phyloP scores from a whole-genome alignment of 1,140 invertebrate species.

The Teleogryllus occipitalis region DNA sequence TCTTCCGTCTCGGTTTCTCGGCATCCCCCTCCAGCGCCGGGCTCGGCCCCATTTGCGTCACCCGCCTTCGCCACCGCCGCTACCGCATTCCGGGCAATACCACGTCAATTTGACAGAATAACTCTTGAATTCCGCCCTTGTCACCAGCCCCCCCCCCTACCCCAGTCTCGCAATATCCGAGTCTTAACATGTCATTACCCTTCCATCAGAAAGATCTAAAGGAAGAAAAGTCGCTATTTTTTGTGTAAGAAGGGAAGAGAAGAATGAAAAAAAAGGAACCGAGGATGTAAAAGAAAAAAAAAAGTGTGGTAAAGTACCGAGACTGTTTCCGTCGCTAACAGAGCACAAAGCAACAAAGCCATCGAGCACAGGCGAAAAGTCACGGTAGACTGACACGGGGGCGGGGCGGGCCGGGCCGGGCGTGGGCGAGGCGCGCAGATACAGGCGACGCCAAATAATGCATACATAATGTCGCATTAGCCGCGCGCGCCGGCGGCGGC shows the following conservation, averaged over 20 bases:
- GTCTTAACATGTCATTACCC: constrained; percentile 4
- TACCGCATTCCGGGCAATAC: not conserved
- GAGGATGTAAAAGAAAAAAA: not conserved
- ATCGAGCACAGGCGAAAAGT: not conserved
- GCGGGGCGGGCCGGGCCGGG: too few species aligned
- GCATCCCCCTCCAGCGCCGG: not conserved
- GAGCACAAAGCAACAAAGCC: not conserved
- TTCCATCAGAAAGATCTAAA: constrained; percentile 5
- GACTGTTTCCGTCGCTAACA: not conserved
- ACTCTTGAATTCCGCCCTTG: not conserved
- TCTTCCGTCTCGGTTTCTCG: not conserved
- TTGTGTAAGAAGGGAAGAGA: not conserved
- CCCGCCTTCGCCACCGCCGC: not conserved
- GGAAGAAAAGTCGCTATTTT: not conserved
- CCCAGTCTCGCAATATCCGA: not conserved
- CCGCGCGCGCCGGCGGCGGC: too few species aligned
- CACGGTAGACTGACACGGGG: not conserved
- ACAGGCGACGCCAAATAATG: not conserved
- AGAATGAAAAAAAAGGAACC: not conserved
- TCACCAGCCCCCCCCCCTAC: not conserved
- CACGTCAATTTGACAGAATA: not conserved
- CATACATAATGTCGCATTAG: constrained; percentile 4
- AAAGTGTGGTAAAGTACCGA: not conserved
- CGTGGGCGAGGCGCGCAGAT: not conserved
- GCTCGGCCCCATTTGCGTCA: not conserved